Percentiles rank a stretch among this genome's conserved stretches.
These are phyloP conservation scores for Poecilus cupreus DNA, from an alignment of 2,888 invertebrate genomes.

Conservation along the genomic window DNA sequence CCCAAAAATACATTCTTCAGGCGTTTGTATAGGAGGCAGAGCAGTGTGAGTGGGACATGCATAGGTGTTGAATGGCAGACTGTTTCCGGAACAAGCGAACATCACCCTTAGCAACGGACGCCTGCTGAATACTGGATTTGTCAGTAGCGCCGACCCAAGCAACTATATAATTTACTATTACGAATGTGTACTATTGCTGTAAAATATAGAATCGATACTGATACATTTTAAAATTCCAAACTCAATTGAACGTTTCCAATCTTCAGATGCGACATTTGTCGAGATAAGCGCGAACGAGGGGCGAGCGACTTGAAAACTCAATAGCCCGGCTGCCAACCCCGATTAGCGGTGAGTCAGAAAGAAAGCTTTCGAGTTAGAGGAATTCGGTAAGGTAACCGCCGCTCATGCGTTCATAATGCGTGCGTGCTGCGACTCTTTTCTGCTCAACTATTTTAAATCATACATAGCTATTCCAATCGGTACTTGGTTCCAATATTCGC, in stretches of 20 bases:
- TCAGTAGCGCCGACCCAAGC: background rate
- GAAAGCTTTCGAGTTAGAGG: background rate
- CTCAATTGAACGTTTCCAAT: background rate
- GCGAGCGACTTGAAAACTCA: background rate
- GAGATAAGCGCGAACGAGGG: background rate
- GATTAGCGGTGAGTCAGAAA: background rate
- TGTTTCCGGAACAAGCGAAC: conserved; percentile 39
- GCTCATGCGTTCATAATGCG: no score
- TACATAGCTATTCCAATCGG: no score
- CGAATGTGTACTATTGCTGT: no score
- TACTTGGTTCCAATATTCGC: no score
- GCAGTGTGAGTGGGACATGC: background rate
- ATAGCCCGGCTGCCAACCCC: background rate
- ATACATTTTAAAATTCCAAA: no score
- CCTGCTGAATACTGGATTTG: no score
- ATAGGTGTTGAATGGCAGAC: conserved; percentile 50
- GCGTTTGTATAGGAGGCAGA: background rate
- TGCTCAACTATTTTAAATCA: no score
- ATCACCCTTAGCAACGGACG: conserved; percentile 12
- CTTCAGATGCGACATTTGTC: background rate
- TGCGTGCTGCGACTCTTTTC: no score
- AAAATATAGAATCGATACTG: no score
- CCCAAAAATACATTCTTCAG: conserved; percentile 52
- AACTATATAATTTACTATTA: no score
- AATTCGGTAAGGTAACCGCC: no score